Evolutionary conservation across 2,113 vertebrate genomes (phyloP), one percentile per base, ranked within the genome.

Genomic region (Pelecanus crispus): DNA sequence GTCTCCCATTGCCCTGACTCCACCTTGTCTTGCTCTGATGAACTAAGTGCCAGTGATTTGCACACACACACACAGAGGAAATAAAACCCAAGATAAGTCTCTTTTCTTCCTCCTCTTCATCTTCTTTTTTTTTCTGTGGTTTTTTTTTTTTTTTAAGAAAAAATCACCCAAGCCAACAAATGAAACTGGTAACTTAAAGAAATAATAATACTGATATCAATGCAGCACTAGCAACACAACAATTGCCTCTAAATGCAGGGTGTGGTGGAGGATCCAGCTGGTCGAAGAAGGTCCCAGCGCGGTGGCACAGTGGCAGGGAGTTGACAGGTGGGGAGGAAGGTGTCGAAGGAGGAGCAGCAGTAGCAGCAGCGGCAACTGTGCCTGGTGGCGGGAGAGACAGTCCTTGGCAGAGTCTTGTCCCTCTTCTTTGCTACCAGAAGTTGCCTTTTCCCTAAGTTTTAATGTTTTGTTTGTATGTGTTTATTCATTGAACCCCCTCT

Each of bases 161-260:
- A 96, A 92, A 88, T 45, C 86, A 91, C 88, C 92, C 93, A 96
- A 95, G 93, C 88, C 94, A 92, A 95, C 92, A 75, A 95, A 95
- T 98, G 95, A 97, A 96, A 98, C 98, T 81, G 97, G 87, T 77
- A 94, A 94, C 95, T 97, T 61, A 97, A 97, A 97, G 84, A 96
- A 97, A 97, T 94, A 93, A 97, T 97, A 97, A 97, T 95, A 97
- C 96, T 97, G 96, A 95, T 97, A 97, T 78, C 93, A 83, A 97
- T 95, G 97, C 97, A 97, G 96, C 97, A 97, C 97, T 97, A 97
- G 95, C 91, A 91, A 97, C 96, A 97, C 97, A 95, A 97, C 86
- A 96, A 94, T 96, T 96, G 97, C 96, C 95, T 97, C 97, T 95
- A 95, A 95, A 97, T 97, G 96, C 92, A 92, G 82, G 95, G 92